phyloP scores from a whole-genome alignment of 2,113 vertebrate genomes.

The Oryzias melastigma region DNA sequence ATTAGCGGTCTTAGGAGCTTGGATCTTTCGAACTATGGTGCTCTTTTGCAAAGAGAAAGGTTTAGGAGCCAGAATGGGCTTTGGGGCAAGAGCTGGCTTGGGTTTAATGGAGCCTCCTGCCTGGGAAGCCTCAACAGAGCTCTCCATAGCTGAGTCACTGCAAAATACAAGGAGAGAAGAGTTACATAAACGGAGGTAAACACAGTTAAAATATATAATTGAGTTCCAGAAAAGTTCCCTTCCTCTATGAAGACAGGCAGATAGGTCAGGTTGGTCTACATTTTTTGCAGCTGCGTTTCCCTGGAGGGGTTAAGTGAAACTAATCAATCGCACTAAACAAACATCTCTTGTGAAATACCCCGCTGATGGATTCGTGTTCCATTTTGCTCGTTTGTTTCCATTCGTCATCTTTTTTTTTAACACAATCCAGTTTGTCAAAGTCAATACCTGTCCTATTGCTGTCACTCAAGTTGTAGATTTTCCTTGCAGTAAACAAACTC shows the following conservation, averaged over 20 bases:
- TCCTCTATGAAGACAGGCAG: conserved; percentile 3
- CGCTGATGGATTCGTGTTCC: background rate
- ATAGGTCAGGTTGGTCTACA: conserved; percentile 50
- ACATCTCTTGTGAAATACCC: background rate
- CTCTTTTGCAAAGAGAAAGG: conserved; percentile 70
- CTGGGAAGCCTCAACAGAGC: conserved; percentile 36
- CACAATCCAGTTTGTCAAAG: background rate
- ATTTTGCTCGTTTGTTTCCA: background rate
- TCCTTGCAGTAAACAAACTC: no score
- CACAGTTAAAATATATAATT: background rate
- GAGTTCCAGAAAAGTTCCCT: conserved; percentile 6
- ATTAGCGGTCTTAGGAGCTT: conserved; percentile 37
- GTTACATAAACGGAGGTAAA: conserved; percentile 3
- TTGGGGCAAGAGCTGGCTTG: conserved; percentile 57
- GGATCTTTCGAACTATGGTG: conserved; percentile 57
- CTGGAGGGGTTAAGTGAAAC: conserved; percentile 14
- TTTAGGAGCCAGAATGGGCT: conserved; percentile 70
- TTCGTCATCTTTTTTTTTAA: conserved; percentile 1
- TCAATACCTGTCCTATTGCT: no score
- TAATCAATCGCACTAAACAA: conserved; percentile 21
- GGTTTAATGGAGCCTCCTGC: conserved; percentile 1
- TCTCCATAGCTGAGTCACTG: conserved; percentile 59
- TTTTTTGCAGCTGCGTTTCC: conserved; percentile 35
- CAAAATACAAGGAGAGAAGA: conserved; percentile 6
- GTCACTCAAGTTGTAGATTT: no score